Conservation (phyloP, 2,797 vertebrate species). For the Pseudochirops corinnae region DNA sequence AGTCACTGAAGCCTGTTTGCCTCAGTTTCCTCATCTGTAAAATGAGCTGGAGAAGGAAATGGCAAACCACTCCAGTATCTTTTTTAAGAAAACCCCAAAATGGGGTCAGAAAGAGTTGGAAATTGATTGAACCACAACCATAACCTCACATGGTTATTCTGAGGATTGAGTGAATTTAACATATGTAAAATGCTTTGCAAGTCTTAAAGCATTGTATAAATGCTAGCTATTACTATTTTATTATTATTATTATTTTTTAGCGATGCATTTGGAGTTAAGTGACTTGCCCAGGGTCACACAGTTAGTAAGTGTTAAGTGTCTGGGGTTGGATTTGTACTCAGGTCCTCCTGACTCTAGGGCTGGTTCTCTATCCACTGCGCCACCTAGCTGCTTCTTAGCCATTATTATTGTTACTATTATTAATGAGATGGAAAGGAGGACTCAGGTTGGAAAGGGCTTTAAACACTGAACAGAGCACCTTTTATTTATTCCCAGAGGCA, state of each 20-base stretch:
- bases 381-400: no score
- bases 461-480: neutral
- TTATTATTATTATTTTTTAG: no score
- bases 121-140: neutral
- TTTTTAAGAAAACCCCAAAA: neutral
- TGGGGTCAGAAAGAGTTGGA: neutral
- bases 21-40: neutral
- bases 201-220: neutral
- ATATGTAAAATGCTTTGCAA: neutral
- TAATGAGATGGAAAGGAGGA: neutral
- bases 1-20: neutral
- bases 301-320: no score
- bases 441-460: constrained; percentile 24
- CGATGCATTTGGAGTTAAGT: no score
- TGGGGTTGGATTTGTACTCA: no score
- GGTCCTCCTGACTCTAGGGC: no score
- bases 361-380: no score
- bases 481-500: neutral
- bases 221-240: neutral
- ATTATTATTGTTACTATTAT: neutral
- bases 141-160: neutral
- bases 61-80: neutral
- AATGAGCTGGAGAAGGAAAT: neutral
- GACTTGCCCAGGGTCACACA: no score
- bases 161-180: neutral